Conservation (phyloP, 2,797 vertebrate genomes). For the Sylvia borin region DNA sequence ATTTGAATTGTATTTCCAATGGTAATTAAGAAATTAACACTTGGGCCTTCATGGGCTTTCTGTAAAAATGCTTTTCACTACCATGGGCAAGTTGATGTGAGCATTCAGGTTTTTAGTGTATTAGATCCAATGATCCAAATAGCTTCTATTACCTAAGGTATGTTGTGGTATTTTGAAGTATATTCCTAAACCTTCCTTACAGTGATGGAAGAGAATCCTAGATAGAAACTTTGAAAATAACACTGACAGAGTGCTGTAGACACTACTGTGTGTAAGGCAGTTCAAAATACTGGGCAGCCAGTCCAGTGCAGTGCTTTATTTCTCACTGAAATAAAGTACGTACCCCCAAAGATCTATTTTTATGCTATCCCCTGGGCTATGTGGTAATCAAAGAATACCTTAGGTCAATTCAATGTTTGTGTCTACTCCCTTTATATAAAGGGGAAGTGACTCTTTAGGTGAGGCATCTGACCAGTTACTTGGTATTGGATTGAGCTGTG, state of each 20-base stretch:
- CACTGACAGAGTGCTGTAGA: not conserved
- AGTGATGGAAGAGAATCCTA: not conserved
- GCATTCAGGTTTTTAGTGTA: not conserved
- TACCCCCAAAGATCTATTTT: not conserved
- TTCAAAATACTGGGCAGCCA: not conserved
- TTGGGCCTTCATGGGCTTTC: not conserved
- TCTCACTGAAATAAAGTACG: not conserved
- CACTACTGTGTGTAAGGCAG: not conserved
- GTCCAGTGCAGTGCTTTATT: not conserved
- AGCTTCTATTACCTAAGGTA: not conserved
- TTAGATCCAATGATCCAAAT: not conserved
- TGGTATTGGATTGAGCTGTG: not conserved
- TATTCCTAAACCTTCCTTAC: not conserved
- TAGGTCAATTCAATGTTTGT: not conserved
- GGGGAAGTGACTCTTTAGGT: not conserved
- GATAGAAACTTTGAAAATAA: not conserved
- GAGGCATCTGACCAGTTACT: not conserved
- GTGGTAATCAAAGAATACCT: not conserved
- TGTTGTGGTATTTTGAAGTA: not conserved
- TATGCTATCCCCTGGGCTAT: not conserved
- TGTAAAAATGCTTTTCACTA: not conserved
- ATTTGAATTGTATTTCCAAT: not conserved
- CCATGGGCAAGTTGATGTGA: not conserved
- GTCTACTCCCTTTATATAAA: not conserved
- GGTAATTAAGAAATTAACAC: not conserved